Evolutionary conservation across 1,140 invertebrate species (phyloP), one percentile per base, ranked within the genome.

Genomic region (Marisa cornuarietis): DNA sequence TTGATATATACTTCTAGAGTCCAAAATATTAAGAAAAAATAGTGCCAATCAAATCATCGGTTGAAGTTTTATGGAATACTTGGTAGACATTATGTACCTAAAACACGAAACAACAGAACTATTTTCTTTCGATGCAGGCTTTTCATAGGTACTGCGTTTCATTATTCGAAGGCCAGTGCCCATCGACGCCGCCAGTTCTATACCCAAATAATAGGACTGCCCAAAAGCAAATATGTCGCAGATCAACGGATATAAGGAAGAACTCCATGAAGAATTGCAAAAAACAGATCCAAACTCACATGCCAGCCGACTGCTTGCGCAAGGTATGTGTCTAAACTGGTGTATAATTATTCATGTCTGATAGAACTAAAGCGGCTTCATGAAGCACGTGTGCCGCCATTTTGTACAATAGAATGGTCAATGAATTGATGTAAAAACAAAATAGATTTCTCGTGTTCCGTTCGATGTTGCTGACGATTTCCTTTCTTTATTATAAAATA

Each of bases 241-340:
- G 66, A 76, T 79, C 16, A 78, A 75, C n/a, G 78, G 76, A n/a
- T 82, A 83, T 18, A 63, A 79, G 20, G 82, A 83, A 63, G 80
- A 82, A 81, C 71, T 85, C 18, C 78, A 81, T 78, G 79, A 72
- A 51, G 84, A 85, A 82, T 63, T 85, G 14, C 71, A 76, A 26
- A 79, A 79, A 24, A 69, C 81, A 42, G 84, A 85, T 51, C 72
- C 82, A 18, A 81, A 81, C 74, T 80, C 81, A 31, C 82, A 85
- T 71, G 78, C 83, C 68, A 72, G 61, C 11, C 78, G 83, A 82
- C 68, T 85, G 22, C 49, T 85, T 26, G 73, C 74, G 0, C 80
- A 85, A 80, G 84, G 84, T 84, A 81, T 76, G 63, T 73, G 0
- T 14, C 4, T 11, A 51, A 73, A n/a, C 52, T 54, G 5, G 6